phyloP scores from a whole-genome alignment of 2,113 vertebrate species.

The Corapipo altera region DNA sequence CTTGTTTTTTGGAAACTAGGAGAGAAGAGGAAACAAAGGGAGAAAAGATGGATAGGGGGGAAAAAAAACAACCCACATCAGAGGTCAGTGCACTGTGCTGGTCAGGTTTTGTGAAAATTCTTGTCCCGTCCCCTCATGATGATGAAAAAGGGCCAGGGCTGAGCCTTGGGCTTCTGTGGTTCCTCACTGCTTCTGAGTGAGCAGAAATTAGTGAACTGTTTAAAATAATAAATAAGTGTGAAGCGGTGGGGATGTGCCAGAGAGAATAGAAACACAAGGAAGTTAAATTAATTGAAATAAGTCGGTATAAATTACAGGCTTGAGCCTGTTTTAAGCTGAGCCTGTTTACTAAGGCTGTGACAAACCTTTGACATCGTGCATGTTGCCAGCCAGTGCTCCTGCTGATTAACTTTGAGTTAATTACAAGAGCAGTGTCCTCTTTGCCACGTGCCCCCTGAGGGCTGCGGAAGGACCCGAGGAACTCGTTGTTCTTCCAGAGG shows the following conservation, averaged over 20 bases:
- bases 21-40: constrained; percentile 1
- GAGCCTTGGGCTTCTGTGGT: neutral
- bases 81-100: neutral
- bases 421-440: neutral
- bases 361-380: accelerated
- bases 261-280: neutral
- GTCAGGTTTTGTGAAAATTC: neutral
- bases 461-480: neutral
- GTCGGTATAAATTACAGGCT: neutral
- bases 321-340: neutral
- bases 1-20: constrained; percentile 75
- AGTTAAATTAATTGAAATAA: neutral
- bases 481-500: neutral
- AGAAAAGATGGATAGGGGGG: neutral
- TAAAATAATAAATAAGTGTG: neutral
- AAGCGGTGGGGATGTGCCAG: neutral
- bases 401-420: neutral
- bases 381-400: neutral
- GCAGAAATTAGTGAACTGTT: neutral
- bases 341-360: neutral
- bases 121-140: accelerated
- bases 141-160: neutral
- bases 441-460: neutral
- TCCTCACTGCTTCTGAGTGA: neutral
- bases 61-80: accelerated